Evolutionary conservation across 2,888 invertebrate genomes (phyloP).

Genomic region (Chrysolina haemoptera): DNA sequence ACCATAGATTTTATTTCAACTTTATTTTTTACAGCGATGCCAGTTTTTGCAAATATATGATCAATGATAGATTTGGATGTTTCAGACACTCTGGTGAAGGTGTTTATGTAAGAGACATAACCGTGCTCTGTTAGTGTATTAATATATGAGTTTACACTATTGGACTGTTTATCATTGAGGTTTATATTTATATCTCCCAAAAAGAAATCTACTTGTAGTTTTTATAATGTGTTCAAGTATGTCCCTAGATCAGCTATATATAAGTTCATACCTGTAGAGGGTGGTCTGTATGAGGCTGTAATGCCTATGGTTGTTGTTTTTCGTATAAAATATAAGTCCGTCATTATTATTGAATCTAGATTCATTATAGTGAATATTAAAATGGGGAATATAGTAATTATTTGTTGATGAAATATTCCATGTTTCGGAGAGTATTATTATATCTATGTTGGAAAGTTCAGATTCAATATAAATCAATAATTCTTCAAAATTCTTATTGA

Average conservation of each 20-base stretch:
- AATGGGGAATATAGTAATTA: too few relatives aligned
- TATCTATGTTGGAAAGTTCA: too few relatives aligned
- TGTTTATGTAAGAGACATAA: slow-evolving; percentile 9
- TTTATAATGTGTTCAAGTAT: neutral
- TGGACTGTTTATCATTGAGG: slow-evolving; percentile 5
- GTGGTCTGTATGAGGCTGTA: too few relatives aligned
- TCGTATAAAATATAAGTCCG: too few relatives aligned
- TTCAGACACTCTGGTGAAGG: slow-evolving; percentile 9
- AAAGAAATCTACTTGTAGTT: slow-evolving; percentile 6
- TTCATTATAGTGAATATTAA: too few relatives aligned
- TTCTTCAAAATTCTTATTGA: too few relatives aligned
- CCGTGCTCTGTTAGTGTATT: slow-evolving; percentile 10
- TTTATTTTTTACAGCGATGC: slow-evolving; percentile 3
- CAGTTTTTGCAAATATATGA: slow-evolving; percentile 9
- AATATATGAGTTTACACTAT: slow-evolving; percentile 16
- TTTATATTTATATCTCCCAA: slow-evolving; percentile 15
- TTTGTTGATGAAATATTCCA: too few relatives aligned
- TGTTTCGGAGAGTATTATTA: too few relatives aligned
- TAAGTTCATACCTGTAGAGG: neutral
- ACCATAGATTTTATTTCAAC: slow-evolving; percentile 6
- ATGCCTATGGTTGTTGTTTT: too few relatives aligned
- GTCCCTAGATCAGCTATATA: slow-evolving; percentile 1
- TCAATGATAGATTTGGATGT: slow-evolving; percentile 1
- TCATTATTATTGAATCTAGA: too few relatives aligned
- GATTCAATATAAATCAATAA: too few relatives aligned